These are phyloP conservation scores for Dromococcyx pavoninus DNA, from an alignment of 2,797 vertebrate genomes.

Conservation along the genomic window DNA sequence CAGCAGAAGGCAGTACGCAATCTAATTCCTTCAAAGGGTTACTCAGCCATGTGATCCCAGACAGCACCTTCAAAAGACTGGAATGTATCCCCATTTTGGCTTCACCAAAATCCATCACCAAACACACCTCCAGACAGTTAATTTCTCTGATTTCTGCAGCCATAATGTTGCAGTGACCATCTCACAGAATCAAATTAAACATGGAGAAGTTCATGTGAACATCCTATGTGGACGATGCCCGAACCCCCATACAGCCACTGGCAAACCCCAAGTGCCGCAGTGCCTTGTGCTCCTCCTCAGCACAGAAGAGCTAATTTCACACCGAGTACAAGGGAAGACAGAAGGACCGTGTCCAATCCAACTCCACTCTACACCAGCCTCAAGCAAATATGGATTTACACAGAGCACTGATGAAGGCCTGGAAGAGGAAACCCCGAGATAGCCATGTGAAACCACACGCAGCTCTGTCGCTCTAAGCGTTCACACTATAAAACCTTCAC, in stretches of 20 bases:
- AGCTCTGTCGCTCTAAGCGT: constrained; percentile 44
- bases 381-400: background rate
- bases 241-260: background rate
- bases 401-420: background rate
- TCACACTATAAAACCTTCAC: constrained; percentile 58
- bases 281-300: background rate
- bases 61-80: background rate
- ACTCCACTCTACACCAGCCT: background rate
- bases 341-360: background rate
- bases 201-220: background rate
- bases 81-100: background rate
- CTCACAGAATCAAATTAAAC: background rate
- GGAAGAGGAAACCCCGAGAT: background rate
- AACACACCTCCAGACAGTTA: background rate
- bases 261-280: background rate
- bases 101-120: background rate
- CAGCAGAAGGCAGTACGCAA: background rate
- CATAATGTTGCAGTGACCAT: background rate
- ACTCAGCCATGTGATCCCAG: background rate
- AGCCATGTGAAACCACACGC: background rate
- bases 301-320: background rate
- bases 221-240: fast-evolving
- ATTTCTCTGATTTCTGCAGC: background rate
- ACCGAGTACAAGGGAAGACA: fast-evolving
- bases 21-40: background rate